phyloP scores from a whole-genome alignment of 2,888 invertebrate genomes.

The Andrena bicolor region DNA sequence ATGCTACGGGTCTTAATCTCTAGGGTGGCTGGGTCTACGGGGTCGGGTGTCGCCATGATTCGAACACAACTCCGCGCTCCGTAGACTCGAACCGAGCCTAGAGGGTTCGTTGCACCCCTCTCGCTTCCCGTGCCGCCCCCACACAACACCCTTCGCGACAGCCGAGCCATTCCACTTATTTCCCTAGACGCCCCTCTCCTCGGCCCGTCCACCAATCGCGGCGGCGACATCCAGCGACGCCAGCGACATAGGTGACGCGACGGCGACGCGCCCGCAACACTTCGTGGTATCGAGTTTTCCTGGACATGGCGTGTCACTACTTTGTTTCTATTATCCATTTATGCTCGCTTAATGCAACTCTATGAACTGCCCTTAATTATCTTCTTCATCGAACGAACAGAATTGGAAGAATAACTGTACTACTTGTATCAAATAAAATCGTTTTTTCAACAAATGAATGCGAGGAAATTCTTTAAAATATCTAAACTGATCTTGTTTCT shows the following conservation, averaged over 20 bases:
- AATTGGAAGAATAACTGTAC: no score
- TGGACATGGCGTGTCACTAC: not conserved
- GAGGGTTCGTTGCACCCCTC: conserved; percentile 82
- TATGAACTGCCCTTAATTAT: no score
- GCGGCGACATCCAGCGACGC: conserved; percentile 27
- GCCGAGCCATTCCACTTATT: conserved; percentile 58
- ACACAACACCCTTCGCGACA: conserved; percentile 61
- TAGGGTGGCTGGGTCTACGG: conserved; percentile 87
- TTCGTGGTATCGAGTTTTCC: not conserved
- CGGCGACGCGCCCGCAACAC: conserved; percentile 61
- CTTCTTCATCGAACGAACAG: no score
- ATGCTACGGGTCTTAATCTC: conserved; percentile 97
- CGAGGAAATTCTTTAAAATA: no score
- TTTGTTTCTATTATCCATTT: no score
- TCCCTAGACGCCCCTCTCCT: conserved; percentile 56
- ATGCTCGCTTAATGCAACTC: no score
- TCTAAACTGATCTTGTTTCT: no score
- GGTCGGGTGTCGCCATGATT: conserved; percentile 88
- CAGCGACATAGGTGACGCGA: conserved; percentile 57
- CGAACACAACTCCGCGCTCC: conserved; percentile 83
- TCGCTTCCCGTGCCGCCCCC: conserved; percentile 53
- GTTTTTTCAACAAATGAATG: no score
- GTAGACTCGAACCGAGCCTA: conserved; percentile 81
- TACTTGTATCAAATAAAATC: no score
- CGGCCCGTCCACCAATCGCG: conserved; percentile 76